phyloP scores from a whole-genome alignment of 2,888 invertebrate genomes.

The Colletes collaris region DNA sequence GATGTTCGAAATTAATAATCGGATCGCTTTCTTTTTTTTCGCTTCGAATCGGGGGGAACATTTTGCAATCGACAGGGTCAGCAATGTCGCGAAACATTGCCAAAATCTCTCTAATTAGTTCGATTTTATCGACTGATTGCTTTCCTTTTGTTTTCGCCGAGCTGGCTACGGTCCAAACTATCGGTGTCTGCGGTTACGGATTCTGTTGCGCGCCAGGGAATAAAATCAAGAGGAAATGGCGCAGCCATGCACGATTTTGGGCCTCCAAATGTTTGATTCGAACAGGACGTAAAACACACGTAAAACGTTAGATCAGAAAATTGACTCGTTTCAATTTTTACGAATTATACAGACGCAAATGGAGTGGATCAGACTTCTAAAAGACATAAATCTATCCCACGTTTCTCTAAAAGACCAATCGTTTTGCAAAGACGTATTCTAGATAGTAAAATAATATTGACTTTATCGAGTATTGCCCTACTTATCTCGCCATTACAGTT shows the following conservation, averaged over 20 bases:
- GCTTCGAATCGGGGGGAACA: background rate
- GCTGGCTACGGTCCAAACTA: slow-evolving; percentile 36
- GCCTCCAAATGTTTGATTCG: background rate
- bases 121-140: slow-evolving; percentile 29
- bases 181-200: slow-evolving; percentile 2
- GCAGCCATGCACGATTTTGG: slow-evolving; percentile 1
- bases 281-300: background rate
- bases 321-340: no score
- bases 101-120: slow-evolving; percentile 35
- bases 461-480: no score
- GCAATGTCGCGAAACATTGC: slow-evolving; percentile 18
- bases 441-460: no score
- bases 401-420: no score
- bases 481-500: no score
- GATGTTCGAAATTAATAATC: background rate
- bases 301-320: no score
- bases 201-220: background rate
- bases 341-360: no score
- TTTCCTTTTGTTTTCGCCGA: slow-evolving; percentile 17
- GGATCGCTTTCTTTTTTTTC: background rate
- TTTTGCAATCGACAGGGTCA: slow-evolving; percentile 17
- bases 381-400: no score
- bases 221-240: slow-evolving; percentile 4
- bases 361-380: no score
- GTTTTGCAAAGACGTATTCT: no score